These are phyloP conservation scores for Solea senegalensis DNA, from an alignment of 2,113 vertebrate species.

Conservation along the genomic window DNA sequence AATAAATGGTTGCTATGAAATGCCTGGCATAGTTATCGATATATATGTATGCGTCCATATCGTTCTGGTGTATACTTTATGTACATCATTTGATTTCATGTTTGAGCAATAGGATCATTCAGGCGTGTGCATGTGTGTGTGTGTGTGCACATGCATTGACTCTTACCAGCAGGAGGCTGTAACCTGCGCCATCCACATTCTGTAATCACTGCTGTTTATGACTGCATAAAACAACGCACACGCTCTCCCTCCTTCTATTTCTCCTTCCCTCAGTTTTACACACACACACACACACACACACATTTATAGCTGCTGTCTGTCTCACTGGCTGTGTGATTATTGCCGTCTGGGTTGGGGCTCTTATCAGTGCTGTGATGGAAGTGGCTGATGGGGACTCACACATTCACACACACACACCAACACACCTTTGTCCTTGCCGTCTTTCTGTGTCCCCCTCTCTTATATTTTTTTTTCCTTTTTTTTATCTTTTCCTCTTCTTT, in stretches of 20 bases:
- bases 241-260: constrained; percentile 17
- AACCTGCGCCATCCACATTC: constrained; percentile 58
- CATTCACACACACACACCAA: constrained; percentile 4
- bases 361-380: constrained; percentile 66
- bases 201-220: constrained; percentile 72
- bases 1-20: constrained; percentile 19
- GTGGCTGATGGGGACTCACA: constrained; percentile 29
- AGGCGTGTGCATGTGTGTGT: constrained; percentile 7
- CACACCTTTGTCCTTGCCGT: constrained; percentile 17
- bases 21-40: neutral
- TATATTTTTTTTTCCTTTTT: neutral
- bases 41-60: neutral
- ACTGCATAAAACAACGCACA: constrained; percentile 61
- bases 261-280: constrained; percentile 24
- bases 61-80: neutral
- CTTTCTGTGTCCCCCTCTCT: constrained; percentile 4
- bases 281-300: constrained; percentile 30
- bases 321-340: constrained; percentile 66
- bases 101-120: neutral
- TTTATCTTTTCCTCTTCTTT: neutral
- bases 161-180: constrained; percentile 55
- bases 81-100: neutral
- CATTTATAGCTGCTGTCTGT: constrained; percentile 60
- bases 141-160: constrained; percentile 7
- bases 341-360: constrained; percentile 59